phyloP scores from a whole-genome alignment of 2,113 vertebrate species.

The Psettodes erumei region DNA sequence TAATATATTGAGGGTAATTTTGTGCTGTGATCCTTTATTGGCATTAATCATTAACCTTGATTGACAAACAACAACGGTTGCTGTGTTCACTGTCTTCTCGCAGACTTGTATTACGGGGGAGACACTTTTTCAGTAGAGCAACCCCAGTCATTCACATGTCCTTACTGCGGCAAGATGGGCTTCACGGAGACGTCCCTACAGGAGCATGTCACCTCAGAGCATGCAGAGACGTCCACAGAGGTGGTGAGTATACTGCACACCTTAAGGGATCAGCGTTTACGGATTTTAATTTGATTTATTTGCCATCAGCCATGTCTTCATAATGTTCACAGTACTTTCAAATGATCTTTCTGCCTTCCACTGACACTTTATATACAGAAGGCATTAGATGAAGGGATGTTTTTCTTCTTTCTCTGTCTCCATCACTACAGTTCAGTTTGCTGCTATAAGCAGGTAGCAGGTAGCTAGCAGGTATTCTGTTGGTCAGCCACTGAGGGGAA shows the following conservation, averaged over 20 bases:
- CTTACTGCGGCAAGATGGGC: constrained; percentile 99
- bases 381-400: neutral
- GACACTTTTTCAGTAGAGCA: constrained; percentile 99
- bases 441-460: no score
- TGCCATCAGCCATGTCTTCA: neutral
- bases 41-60: neutral
- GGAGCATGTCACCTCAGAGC: constrained; percentile 98
- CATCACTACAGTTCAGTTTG: neutral
- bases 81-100: constrained; percentile 43
- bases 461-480: neutral
- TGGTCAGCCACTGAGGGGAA: neutral
- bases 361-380: neutral
- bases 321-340: neutral
- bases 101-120: constrained; percentile 99
- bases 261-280: neutral
- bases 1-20: neutral
- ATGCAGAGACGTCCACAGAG: constrained; percentile 97
- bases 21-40: neutral
- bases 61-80: neutral
- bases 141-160: constrained; percentile 98
- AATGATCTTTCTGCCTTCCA: neutral
- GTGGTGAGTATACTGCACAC: constrained; percentile 87
- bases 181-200: constrained; percentile 97
- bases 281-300: neutral
- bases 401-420: neutral